These are phyloP conservation scores for Anneissia japonica DNA, from an alignment of 35 echinoderm and acorn worm genomes.

Conservation along the genomic window DNA sequence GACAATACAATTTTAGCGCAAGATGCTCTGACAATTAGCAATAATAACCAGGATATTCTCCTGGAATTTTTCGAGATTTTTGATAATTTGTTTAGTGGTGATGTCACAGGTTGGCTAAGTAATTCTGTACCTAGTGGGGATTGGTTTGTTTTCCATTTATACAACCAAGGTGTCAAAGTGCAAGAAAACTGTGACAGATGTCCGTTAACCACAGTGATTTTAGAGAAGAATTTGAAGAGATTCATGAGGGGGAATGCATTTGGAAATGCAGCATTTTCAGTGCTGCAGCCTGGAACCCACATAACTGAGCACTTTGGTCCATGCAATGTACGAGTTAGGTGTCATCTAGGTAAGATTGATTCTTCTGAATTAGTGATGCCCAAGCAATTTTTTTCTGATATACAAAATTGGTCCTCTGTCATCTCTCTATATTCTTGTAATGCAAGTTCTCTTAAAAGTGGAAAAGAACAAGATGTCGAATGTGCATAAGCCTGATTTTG, in stretches of 20 bases:
- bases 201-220: slow-evolving; percentile 17
- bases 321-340: slow-evolving; percentile 45
- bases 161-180: slow-evolving; percentile 48
- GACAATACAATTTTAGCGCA: not conserved
- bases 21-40: not conserved
- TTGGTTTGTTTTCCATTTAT: slow-evolving; percentile 60
- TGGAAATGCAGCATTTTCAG: slow-evolving; percentile 64
- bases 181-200: slow-evolving; percentile 48
- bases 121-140: slow-evolving; percentile 48
- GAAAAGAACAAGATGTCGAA: not conserved
- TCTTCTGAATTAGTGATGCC: not conserved
- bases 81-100: not conserved
- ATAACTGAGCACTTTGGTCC: slow-evolving; percentile 65
- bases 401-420: no score
- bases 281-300: slow-evolving; percentile 54
- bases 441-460: not conserved
- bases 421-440: no score
- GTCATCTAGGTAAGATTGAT: slow-evolving; percentile 53
- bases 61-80: slow-evolving; percentile 18
- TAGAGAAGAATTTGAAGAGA: slow-evolving; percentile 15
- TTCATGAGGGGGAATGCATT: slow-evolving; percentile 39
- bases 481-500: no score
- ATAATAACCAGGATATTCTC: not conserved
- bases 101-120: slow-evolving; percentile 26
- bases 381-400: no score